These are phyloP conservation scores for Acleris emargana DNA, from an alignment of 2,888 invertebrate species.

Conservation along the genomic window DNA sequence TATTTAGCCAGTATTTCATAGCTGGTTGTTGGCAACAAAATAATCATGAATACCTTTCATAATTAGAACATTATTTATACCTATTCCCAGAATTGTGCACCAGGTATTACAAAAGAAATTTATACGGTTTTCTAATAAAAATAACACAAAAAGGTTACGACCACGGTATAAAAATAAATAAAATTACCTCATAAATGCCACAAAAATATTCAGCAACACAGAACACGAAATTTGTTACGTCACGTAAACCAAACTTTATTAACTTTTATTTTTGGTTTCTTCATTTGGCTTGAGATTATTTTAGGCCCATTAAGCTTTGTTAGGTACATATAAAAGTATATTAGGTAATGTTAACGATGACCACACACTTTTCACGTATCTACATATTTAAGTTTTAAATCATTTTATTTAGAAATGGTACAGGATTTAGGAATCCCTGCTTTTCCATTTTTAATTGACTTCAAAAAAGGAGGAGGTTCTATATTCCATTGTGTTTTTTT, in stretches of 20 bases:
- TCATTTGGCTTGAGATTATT: slow-evolving; percentile 49
- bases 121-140: background rate
- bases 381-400: too few species aligned
- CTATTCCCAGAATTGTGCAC: too few species aligned
- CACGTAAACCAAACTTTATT: slow-evolving; percentile 55
- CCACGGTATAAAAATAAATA: slow-evolving; percentile 45
- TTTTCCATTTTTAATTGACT: too few species aligned
- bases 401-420: too few species aligned
- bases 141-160: slow-evolving; percentile 11
- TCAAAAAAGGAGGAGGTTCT: too few species aligned
- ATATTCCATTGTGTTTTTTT: too few species aligned
- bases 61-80: too few species aligned
- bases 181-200: slow-evolving; percentile 23
- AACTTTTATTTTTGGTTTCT: slow-evolving; percentile 59
- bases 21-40: background rate
- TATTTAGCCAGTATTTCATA: background rate
- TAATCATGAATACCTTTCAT: too few species aligned
- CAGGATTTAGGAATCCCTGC: too few species aligned
- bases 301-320: slow-evolving; percentile 42
- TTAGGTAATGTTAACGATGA: slow-evolving; percentile 21
- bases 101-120: background rate
- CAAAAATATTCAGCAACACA: slow-evolving; percentile 47
- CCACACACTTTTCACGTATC: too few species aligned
- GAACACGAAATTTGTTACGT: slow-evolving; percentile 50
- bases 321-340: slow-evolving; percentile 34